phyloP scores from a whole-genome alignment of 2,888 invertebrate genomes.

The Pristionchus mayeri region DNA sequence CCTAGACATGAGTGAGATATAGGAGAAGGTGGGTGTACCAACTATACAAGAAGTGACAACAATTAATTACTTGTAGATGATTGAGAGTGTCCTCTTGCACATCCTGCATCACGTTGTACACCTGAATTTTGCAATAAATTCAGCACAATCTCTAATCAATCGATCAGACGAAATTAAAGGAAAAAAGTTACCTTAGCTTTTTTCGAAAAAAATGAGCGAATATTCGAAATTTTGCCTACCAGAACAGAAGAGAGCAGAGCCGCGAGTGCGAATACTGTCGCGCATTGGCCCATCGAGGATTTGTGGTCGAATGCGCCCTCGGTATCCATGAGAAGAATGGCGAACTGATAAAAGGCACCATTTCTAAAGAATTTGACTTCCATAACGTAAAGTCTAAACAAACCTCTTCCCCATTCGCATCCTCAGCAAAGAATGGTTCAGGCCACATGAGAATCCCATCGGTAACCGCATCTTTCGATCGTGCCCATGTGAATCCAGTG shows the following conservation, averaged over 20 bases:
- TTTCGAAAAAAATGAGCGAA: not conserved
- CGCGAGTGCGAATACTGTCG: not conserved
- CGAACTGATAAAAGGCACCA: too few species aligned
- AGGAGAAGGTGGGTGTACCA: too few species aligned
- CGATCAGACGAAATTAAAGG: too few species aligned
- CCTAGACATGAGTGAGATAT: too few species aligned
- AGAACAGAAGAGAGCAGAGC: not conserved
- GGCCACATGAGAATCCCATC: conserved; percentile 25
- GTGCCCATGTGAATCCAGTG: not conserved
- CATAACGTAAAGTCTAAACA: too few species aligned
- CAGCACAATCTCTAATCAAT: too few species aligned
- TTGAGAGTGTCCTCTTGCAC: not conserved
- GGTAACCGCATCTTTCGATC: not conserved
- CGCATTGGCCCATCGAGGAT: not conserved
- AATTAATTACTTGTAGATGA: not conserved
- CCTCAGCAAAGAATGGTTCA: not conserved
- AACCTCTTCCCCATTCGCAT: not conserved
- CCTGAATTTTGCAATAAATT: not conserved
- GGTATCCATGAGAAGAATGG: conserved; percentile 10
- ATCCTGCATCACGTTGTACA: not conserved
- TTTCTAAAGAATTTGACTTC: too few species aligned
- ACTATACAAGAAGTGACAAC: too few species aligned
- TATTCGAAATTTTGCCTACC: not conserved
- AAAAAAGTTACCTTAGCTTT: too few species aligned
- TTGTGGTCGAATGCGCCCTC: conserved; percentile 27